Evolutionary conservation across 2,888 invertebrate species (phyloP), one percentile per base, ranked within the genome.

Genomic region (Melitaea athalia): DNA sequence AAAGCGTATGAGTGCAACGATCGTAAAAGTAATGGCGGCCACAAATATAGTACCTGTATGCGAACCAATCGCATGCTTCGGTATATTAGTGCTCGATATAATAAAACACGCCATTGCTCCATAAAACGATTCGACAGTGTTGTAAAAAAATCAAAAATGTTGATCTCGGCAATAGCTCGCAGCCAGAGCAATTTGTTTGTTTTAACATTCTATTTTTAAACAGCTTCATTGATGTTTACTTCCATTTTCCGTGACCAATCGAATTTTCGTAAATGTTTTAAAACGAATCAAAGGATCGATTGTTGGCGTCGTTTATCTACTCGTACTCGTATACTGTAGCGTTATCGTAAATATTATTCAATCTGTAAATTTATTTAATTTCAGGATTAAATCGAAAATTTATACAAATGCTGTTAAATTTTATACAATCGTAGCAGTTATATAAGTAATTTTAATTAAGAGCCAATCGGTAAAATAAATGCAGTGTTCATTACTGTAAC

Each of bases 121-220:
- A 75, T 74, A 72, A 75, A 75, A 75, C 74, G 74, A 73, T 73
- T 74, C 72, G 73, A 64, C 73, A 69, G 69, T 69, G 72, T 71
- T 74, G 74, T 74, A 71, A 72, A 74, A 75, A 75, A 74, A 75
- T 75, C 72, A 74, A 74, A 75, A 75, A 75, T 72, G 73, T 74
- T 71, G 74, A 75, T 74, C 73, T 74, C 73, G 61, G 74, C 72
- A 72, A 75, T 75, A 75, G 75, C 74, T 76, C 68, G 73, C 72
- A 73, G 72, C 74, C 69, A 72, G 69, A 61, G 73, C 72, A 72
- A 72, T 75, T 75, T 72, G 72, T 74, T 74, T 75, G 70, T 74
- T 73, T 72, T 72, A 59, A 60, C 68, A 69, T 76, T 71, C 75
- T 72, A 73, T 76, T 75, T 75, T 76, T 70, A 73, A 72, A 72